Evolutionary conservation across 2,888 invertebrate genomes (phyloP).

Genomic region (Drosophila mimica): DNA sequence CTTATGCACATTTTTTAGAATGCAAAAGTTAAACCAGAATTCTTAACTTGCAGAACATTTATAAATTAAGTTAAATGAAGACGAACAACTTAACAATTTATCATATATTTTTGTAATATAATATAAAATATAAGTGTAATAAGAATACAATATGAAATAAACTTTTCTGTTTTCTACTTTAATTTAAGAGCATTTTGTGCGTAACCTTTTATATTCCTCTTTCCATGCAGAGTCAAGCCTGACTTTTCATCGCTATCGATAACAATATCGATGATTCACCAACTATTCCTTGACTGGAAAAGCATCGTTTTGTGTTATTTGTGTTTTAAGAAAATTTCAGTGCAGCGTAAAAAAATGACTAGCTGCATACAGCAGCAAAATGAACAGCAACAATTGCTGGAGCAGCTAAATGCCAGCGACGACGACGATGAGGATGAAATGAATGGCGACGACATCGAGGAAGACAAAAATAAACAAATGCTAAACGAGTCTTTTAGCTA

Average conservation of each 20-base stretch:
- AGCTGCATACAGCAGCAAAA: slow-evolving; percentile 77
- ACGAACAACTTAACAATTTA: neutral
- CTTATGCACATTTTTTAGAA: too few relatives aligned
- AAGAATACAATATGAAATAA: neutral
- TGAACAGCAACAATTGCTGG: slow-evolving; percentile 65
- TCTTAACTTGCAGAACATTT: too few relatives aligned
- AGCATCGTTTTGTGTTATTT: slow-evolving; percentile 31
- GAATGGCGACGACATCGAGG: slow-evolving; percentile 58
- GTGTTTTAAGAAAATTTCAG: slow-evolving; percentile 42
- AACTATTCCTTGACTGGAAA: slow-evolving; percentile 22
- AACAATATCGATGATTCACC: slow-evolving; percentile 13
- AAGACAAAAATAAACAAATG: slow-evolving; percentile 49
- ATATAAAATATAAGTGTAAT: neutral
- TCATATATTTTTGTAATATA: neutral
- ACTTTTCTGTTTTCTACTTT: too few relatives aligned
- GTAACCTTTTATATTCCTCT: slow-evolving; percentile 15
- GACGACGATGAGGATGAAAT: slow-evolving; percentile 53
- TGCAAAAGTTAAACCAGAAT: too few relatives aligned
- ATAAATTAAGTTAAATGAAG: too few relatives aligned
- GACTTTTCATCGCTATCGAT: slow-evolving; percentile 18
- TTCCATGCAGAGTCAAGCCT: neutral
- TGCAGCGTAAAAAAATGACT: slow-evolving; percentile 63
- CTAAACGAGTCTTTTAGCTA: slow-evolving; percentile 75
- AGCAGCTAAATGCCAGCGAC: slow-evolving; percentile 63
- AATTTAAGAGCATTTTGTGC: neutral